Evolutionary conservation across 2,113 vertebrate species (phyloP), one percentile per base, ranked within the genome.

Genomic region (Ammodytes marinus): DNA sequence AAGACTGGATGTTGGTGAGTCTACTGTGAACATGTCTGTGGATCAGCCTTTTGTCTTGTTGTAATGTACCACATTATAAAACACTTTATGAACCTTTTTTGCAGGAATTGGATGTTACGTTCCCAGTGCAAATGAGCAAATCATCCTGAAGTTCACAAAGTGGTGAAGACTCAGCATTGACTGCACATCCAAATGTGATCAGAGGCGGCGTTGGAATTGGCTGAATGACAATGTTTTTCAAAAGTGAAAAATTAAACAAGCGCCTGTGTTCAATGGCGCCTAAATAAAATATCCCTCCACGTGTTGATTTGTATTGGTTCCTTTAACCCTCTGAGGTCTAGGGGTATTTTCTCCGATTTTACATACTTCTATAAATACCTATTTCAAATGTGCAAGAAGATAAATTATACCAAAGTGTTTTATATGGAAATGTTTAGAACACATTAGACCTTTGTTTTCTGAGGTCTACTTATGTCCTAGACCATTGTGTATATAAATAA

Each of bases 31-130:
- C 43, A 12, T 50, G 4, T 43, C n/a, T 42, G 10, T 40, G 4
- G 1, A 11, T 64, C 61, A 60, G 8, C 3, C 19, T 35, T 63
- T 45, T 27, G 27, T 27, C 8, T 27, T 40, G 9, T 27, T 45
- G 43, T 50, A 1, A 45, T 27, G 8, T 54, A 50, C 59, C 19
- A 19, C 2, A 53, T 61, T 35, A 7, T 67, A 43, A 75, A 4
- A 43, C 3, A 10, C 10, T 27, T 0, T 8, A 10, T 39, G 9
- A 7, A 3, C 5, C 12, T 75, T 71, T 6, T 58, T 75, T 79
- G 14, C 79, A 92, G 91, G 91, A 8, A 88, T 92, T 14, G 89
- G 88, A 40, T 91, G 86, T 27, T 89, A 86, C 69, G 74, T 91
- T 76, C 91, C 91, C 12, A 50, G 35, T 0, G 13, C 7, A 6